Percentiles rank a stretch among this genome's conserved stretches.
These are phyloP conservation scores for Synchiropus splendidus DNA, from an alignment of 2,113 vertebrate genomes.

Conservation along the genomic window DNA sequence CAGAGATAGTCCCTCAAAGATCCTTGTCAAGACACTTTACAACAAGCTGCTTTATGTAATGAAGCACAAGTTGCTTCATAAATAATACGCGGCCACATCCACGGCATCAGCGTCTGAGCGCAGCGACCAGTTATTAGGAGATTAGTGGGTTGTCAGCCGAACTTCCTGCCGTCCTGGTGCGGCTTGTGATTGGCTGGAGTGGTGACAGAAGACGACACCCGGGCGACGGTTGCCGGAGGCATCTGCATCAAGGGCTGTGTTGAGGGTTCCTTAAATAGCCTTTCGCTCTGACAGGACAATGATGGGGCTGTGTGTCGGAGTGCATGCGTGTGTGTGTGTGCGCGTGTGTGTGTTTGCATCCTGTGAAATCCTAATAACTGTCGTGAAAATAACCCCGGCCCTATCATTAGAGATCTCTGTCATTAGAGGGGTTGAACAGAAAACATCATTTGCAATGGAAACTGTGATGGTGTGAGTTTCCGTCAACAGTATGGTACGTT, in stretches of 20 bases:
- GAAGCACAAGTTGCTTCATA: conserved; percentile 40
- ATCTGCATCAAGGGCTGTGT: conserved; percentile 34
- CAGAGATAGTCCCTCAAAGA: too few relatives aligned
- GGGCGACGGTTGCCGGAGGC: conserved; percentile 38
- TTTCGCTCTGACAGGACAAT: conserved; percentile 54
- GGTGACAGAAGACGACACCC: conserved; percentile 39
- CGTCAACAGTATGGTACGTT: background rate
- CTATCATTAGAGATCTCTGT: conserved; percentile 55
- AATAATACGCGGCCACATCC: too few relatives aligned
- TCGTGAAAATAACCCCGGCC: conserved; percentile 22
- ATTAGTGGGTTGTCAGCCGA: conserved; percentile 50
- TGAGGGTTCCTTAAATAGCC: conserved; percentile 52
- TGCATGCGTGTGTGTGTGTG: conserved; percentile 5
- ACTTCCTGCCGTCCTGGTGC: conserved; percentile 35
- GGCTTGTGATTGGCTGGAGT: conserved; percentile 39
- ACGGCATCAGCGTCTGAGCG: conserved; percentile 13
- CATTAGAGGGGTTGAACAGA: conserved; percentile 30
- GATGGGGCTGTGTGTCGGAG: conserved; percentile 25
- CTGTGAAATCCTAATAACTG: conserved; percentile 58
- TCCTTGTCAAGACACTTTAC: too few relatives aligned
- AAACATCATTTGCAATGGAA: conserved; percentile 27
- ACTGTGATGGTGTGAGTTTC: conserved; percentile 1
- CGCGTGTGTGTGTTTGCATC: conserved; percentile 15
- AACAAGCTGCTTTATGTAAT: too few relatives aligned
- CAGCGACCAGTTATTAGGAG: conserved; percentile 51